A percentile compares a stretch with the other conserved stretches of the same genome.
Conservation (phyloP, 2,797 vertebrate species). For the Syncerus caffer region DNA sequence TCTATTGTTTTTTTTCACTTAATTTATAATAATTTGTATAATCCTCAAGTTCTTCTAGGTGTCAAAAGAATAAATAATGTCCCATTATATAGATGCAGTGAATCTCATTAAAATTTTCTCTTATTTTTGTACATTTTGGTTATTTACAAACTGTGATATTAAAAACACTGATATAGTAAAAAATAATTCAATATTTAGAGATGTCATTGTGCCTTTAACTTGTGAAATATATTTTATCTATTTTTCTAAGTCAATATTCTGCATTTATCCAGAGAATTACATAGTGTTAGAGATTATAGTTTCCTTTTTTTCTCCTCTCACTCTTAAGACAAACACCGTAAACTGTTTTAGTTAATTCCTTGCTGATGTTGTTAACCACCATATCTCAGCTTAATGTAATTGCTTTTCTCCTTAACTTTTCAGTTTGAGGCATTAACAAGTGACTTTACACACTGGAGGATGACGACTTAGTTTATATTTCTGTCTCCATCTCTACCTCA, state of each 20-base stretch:
- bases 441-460: not conserved
- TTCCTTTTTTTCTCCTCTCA: not conserved
- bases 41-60: not conserved
- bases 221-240: not conserved
- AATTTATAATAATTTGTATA: not conserved
- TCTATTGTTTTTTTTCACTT: not conserved
- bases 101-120: not conserved
- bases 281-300: not conserved
- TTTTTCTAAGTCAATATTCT: not conserved
- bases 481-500: not conserved
- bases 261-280: not conserved
- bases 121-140: not conserved
- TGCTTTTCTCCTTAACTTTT: not conserved
- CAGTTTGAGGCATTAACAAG: not conserved
- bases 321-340: not conserved
- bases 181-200: not conserved
- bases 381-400: not conserved
- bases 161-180: not conserved
- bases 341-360: not conserved
- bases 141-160: not conserved
- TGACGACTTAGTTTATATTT: not conserved
- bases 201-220: not conserved
- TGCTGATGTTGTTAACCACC: not conserved
- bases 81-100: not conserved
- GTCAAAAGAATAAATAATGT: not conserved